Evolutionary conservation across 2,797 vertebrate species (phyloP), one percentile per base, ranked within the genome.

Genomic region (Paratrypauchen microcephalus): DNA sequence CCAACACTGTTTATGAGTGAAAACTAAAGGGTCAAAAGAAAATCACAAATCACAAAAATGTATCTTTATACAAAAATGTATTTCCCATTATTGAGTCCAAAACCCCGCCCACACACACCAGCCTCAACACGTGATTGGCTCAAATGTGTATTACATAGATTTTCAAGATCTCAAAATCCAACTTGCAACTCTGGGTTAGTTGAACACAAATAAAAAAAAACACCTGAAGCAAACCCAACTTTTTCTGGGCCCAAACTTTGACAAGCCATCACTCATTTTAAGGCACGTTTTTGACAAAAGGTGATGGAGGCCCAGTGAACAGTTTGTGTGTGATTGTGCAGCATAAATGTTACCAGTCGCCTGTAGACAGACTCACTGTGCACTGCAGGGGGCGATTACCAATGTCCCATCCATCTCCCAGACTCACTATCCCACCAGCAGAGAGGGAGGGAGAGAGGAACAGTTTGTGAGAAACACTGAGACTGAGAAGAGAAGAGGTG

Each of bases 351-450:
- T 88, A 86, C 85, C 87, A 80, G 82, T 60, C 61, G 86, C 92
- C 89, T 78, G 85, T 76, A 87, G 90, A 85, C 83, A 75, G 67
- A 78, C 87, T 86, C 86, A 90, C 89, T 75, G 84, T 76, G 83
- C 88, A 81, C 90, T 78, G 87, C 72, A 28, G 87, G 89, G 86
- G 88, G 86, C 83, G 86, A 92, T 91, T 92, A 89, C 75, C 57
- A 62, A 83, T 61, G 82, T 77, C 76, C 84, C 89, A 87, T 87
- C 85, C 80, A 82, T 89, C 88, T 83, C 81, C 26, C 66, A 26
- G 77, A 50, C 79, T 32, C 59, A 61, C 56, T 67, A 69, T 68
- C 73, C 12, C 77, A 68, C 59, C 67, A 71, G 70, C 62, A 65
- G 50, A 13, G 12, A 26, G 23, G n/a, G 12, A 26, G 5, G 5